These are phyloP conservation scores for Copsychus sechellarum DNA, from an alignment of 2,113 vertebrate species.

Conservation along the genomic window DNA sequence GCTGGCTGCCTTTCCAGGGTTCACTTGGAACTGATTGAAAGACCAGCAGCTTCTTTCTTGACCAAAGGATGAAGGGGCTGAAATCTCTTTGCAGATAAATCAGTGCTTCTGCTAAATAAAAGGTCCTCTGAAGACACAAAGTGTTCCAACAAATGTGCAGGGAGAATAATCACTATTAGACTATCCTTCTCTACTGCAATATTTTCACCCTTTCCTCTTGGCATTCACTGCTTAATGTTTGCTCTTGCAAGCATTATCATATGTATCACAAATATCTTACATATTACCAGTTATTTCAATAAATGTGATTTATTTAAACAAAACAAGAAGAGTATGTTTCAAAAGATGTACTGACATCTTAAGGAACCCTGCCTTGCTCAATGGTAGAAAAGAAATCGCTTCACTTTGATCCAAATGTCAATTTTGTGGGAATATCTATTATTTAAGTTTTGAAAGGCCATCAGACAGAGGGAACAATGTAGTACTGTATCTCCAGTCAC, in stretches of 20 bases:
- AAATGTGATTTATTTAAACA: neutral
- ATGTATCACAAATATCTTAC: neutral
- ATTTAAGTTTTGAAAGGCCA: conserved; percentile 17
- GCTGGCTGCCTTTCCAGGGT: neutral
- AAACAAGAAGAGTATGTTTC: neutral
- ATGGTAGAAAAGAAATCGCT: neutral
- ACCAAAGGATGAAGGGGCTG: neutral
- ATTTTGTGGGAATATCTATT: neutral
- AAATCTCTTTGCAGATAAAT: neutral
- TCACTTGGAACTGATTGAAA: neutral
- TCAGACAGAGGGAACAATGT: neutral
- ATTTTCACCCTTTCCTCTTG: neutral
- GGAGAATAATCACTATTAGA: neutral
- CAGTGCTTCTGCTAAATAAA: neutral
- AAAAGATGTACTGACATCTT: neutral
- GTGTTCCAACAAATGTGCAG: neutral
- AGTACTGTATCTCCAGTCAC: neutral
- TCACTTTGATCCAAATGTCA: neutral
- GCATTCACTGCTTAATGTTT: neutral
- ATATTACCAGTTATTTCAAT: neutral
- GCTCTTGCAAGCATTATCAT: neutral
- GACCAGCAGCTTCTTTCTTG: neutral
- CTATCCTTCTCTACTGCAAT: neutral
- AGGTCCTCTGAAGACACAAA: neutral
- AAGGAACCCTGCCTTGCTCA: neutral